Evolutionary conservation across 2,888 invertebrate species (phyloP).

Genomic region (Spicauda simplicius): DNA sequence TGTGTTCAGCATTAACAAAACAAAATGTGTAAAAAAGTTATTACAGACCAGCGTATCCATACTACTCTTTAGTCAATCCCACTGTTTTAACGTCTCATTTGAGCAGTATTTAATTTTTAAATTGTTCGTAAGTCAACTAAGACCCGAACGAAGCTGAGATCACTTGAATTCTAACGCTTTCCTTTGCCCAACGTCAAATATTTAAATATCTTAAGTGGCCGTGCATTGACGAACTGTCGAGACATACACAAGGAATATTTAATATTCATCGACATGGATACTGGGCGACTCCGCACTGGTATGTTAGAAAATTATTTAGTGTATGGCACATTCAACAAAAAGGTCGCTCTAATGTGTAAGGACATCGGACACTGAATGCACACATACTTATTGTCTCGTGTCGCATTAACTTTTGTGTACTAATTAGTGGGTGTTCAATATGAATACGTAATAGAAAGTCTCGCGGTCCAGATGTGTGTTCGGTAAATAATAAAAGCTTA

Average conservation of each 20-base stretch:
- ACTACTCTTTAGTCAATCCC: slow-evolving; percentile 57
- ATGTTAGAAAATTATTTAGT: slow-evolving; percentile 59
- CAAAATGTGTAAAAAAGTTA: background rate
- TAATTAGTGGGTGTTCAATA: slow-evolving; percentile 83
- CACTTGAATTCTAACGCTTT: slow-evolving; percentile 85
- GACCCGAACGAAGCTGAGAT: slow-evolving; percentile 73
- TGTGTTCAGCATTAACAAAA: background rate
- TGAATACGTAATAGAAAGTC: slow-evolving; percentile 82
- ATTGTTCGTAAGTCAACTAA: slow-evolving; percentile 80
- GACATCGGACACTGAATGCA: slow-evolving; percentile 65
- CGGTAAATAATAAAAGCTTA: slow-evolving; percentile 76
- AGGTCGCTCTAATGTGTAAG: slow-evolving; percentile 55
- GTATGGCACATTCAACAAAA: slow-evolving; percentile 50
- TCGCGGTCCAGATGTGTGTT: slow-evolving; percentile 78
- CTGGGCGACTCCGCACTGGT: slow-evolving; percentile 54
- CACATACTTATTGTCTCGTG: slow-evolving; percentile 71
- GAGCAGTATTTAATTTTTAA: slow-evolving; percentile 80
- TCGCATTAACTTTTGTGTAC: slow-evolving; percentile 80
- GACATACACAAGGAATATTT: slow-evolving; percentile 73
- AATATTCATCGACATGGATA: slow-evolving; percentile 74
- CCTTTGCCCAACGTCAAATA: slow-evolving; percentile 82
- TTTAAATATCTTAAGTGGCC: slow-evolving; percentile 83
- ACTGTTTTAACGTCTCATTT: slow-evolving; percentile 76
- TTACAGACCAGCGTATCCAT: slow-evolving; percentile 49
- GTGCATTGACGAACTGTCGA: slow-evolving; percentile 78